Evolutionary conservation across 2,888 invertebrate genomes (phyloP).

Genomic region (Merodon equestris): DNA sequence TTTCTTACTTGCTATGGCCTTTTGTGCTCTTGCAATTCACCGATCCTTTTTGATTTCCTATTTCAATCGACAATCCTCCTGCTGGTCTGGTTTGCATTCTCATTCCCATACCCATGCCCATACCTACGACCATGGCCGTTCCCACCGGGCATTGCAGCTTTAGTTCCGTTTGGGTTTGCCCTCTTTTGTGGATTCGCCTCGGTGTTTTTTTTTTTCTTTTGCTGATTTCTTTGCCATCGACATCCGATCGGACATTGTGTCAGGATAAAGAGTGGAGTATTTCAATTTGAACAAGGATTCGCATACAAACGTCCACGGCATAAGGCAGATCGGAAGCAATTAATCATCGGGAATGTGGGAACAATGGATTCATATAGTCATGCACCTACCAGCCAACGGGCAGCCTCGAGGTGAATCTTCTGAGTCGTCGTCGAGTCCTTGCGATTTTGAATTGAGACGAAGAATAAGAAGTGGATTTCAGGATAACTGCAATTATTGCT

Average conservation of each 20-base stretch:
- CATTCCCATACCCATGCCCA: too few species aligned
- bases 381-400: too few species aligned
- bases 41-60: conserved; percentile 60
- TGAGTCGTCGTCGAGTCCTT: not conserved
- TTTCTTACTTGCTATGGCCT: not conserved
- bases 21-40: conserved; percentile 49
- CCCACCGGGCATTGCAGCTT: conserved; percentile 53
- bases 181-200: not conserved
- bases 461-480: conserved; percentile 25
- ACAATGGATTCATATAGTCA: conserved; percentile 62
- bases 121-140: not conserved
- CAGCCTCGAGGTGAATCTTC: conserved; percentile 24
- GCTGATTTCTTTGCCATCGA: conserved; percentile 43
- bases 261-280: conserved; percentile 55
- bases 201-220: conserved; percentile 26
- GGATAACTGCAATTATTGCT: conserved; percentile 25
- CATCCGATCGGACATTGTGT: conserved; percentile 65
- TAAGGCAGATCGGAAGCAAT: conserved; percentile 61
- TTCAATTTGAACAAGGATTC: conserved; percentile 49
- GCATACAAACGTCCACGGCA: not conserved
- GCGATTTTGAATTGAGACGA: conserved; percentile 1
- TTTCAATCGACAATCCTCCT: conserved; percentile 48
- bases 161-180: conserved; percentile 24
- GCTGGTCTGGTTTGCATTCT: conserved; percentile 37
- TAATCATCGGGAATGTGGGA: conserved; percentile 63